Evolutionary conservation across 2,888 invertebrate species (phyloP).

Genomic region (Stratiomys singularior): DNA sequence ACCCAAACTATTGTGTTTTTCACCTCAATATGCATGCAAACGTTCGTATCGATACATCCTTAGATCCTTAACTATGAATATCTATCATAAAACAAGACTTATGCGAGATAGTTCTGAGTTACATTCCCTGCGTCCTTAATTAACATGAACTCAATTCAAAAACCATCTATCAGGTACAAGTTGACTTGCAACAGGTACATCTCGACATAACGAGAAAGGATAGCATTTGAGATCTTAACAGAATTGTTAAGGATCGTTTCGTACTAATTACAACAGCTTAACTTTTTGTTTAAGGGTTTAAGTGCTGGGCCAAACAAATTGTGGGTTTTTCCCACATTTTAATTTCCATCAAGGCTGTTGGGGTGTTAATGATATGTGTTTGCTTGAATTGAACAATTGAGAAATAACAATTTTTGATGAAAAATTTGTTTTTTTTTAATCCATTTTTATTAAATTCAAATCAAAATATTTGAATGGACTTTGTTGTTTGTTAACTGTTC

Average conservation of each 20-base stretch:
- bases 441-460: no score
- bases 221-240: neutral
- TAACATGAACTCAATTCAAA: neutral
- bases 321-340: no score
- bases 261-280: slow-evolving; percentile 38
- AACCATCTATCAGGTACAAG: neutral
- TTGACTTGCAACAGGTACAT: neutral
- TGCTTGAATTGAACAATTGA: no score
- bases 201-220: neutral
- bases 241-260: slow-evolving; percentile 23
- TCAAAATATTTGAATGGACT: no score
- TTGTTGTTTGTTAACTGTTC: no score
- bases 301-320: no score
- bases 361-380: no score
- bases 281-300: slow-evolving; percentile 9
- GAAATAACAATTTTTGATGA: no score
- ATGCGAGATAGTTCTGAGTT: slow-evolving; percentile 10
- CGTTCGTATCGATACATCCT: neutral
- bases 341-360: no score
- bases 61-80: neutral
- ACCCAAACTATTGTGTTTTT: neutral
- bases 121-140: neutral
- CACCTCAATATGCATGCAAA: neutral
- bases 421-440: no score
- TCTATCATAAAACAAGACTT: neutral